phyloP scores from a whole-genome alignment of 1,140 invertebrate species.

The Trypoxylus dichotomus region DNA sequence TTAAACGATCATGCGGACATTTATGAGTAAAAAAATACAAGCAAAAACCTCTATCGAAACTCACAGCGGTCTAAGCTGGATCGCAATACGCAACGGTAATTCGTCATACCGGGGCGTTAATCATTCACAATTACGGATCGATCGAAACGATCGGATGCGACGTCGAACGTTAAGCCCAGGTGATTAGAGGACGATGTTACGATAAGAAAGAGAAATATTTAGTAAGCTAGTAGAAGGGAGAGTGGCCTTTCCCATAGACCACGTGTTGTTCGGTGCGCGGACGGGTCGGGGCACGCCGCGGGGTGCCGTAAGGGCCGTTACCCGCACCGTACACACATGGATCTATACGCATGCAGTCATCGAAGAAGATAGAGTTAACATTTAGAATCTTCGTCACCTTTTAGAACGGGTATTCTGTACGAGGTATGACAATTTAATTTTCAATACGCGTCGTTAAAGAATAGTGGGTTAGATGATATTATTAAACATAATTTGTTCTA shows the following conservation, averaged over 20 bases:
- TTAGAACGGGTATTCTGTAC: neutral
- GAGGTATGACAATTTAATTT: no score
- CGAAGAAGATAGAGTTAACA: neutral
- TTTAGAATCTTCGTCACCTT: neutral
- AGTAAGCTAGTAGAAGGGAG: neutral
- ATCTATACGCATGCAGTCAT: neutral
- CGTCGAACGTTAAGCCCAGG: neutral
- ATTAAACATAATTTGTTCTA: no score
- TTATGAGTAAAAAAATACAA: neutral
- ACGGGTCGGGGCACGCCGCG: neutral
- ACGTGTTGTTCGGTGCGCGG: neutral
- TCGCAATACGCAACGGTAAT: neutral
- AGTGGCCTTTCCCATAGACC: neutral
- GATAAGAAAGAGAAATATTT: neutral
- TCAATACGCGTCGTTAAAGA: no score
- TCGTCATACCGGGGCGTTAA: neutral
- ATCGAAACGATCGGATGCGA: neutral
- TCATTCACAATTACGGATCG: neutral
- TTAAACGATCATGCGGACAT: no score
- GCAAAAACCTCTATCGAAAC: neutral
- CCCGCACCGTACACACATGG: neutral
- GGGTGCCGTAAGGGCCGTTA: neutral
- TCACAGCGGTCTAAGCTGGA: neutral
- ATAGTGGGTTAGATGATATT: no score
- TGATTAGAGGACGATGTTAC: neutral